Conservation (phyloP, 2,113 vertebrate species). For the Verasper variegatus region DNA sequence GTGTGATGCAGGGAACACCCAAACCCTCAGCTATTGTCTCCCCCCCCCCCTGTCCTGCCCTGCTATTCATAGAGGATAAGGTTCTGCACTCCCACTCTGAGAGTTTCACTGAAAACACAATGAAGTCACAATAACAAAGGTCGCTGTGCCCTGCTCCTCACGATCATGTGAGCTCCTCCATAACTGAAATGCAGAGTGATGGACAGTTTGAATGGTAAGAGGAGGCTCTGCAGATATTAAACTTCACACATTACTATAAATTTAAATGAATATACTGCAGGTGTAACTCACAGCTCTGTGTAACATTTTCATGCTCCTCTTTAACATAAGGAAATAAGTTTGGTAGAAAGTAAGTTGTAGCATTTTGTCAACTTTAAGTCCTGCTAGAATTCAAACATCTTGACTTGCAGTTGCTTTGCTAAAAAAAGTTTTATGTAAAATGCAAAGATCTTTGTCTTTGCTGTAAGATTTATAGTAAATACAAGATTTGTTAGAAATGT, state of each 20-base stretch:
- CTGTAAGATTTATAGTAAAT: too few relatives aligned
- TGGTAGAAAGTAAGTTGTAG: too few relatives aligned
- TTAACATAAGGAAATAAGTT: too few relatives aligned
- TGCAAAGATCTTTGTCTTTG: too few relatives aligned
- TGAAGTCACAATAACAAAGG: constrained; percentile 73
- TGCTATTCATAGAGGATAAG: constrained; percentile 77
- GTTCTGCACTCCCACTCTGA: constrained; percentile 68
- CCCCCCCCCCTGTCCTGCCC: constrained; percentile 40
- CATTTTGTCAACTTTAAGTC: too few relatives aligned
- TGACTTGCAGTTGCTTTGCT: too few relatives aligned
- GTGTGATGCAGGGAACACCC: constrained; percentile 79
- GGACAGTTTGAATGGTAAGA: constrained; percentile 48
- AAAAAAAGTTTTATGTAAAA: too few relatives aligned
- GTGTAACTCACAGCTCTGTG: too few relatives aligned
- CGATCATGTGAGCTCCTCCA: constrained; percentile 60
- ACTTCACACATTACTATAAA: not conserved
- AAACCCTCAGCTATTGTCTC: constrained; percentile 73
- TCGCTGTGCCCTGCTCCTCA: constrained; percentile 59
- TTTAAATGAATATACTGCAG: not conserved
- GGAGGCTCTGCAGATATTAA: constrained; percentile 4
- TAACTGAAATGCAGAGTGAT: constrained; percentile 42
- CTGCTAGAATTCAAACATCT: too few relatives aligned
- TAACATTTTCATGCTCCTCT: too few relatives aligned
- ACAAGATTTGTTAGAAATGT: too few relatives aligned
- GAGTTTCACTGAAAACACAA: constrained; percentile 75